These are phyloP conservation scores for Megaceryle maxima DNA, from an alignment of 2,113 vertebrate species.

Conservation along the genomic window DNA sequence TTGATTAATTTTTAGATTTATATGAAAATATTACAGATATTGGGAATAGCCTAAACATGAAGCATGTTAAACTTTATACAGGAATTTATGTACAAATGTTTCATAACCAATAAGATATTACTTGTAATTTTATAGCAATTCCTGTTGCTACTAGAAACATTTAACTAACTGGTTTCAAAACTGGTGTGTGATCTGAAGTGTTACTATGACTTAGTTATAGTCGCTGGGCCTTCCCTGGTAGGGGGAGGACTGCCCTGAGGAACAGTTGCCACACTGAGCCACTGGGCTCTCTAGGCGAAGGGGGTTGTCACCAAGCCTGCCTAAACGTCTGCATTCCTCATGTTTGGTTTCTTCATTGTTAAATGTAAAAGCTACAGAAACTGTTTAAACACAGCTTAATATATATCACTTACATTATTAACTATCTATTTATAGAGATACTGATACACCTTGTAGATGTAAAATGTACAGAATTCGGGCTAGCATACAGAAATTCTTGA, in stretches of 20 bases:
- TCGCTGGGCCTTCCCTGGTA: neutral
- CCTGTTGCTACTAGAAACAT: neutral
- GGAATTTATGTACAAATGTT: neutral
- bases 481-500: neutral
- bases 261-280: neutral
- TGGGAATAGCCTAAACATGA: neutral
- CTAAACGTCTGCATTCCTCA: neutral
- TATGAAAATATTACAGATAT: neutral
- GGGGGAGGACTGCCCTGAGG: neutral
- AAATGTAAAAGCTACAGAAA: neutral
- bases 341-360: neutral
- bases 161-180: neutral
- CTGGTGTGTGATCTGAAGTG: neutral
- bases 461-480: neutral
- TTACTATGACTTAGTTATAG: neutral
- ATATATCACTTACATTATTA: neutral
- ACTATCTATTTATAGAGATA: neutral
- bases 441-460: neutral
- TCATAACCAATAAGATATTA: neutral
- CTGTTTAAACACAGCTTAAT: neutral
- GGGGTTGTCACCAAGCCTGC: neutral
- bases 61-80: neutral
- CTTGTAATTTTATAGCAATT: neutral
- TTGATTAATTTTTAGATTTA: neutral
- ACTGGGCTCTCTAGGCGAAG: rapidly evolving